Base-by-base conservation (phyloP, 2,113 vertebrate species). In the Amphiprion percula region DNA sequence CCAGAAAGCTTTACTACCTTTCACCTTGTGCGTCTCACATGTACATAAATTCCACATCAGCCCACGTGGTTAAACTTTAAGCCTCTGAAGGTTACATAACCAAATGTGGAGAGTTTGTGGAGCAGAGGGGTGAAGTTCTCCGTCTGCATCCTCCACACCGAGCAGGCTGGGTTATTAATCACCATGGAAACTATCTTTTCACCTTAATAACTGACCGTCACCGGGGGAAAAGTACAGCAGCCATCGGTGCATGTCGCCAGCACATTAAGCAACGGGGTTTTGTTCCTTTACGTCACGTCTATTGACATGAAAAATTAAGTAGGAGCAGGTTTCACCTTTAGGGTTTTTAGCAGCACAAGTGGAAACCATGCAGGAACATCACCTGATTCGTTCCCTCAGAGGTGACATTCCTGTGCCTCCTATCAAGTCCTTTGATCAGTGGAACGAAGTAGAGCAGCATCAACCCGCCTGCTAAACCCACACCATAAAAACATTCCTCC, bases 401-500 rank as follows among this genome's bases (percentile, higher is more conserved):
- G 75, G 72, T 54, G 79, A 85, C 81, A 90, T 90, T 90, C 84
- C 87, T 77, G 59, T 14, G 75, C 68, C 61, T 87, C 49, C 55
- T 16, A 26, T 89, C 74, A 9, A 1, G 47, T 47, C 15, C 75
- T 85, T 84, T 78, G 87, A 90, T 90, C 91, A 67, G 71, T 64
- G 63, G 68, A 75, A 58, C 28, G 26, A 79, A 54, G 75, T 24
- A 44, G 0, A 46, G 73, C 63, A 17, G 55, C 4, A 24, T 10
- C 7, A 74, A 62, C 80, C 80, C 44, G 17, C 90, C 87, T 52
- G 14, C 84, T 90, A 67, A 81, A 71, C 53, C 78, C 83, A 89
- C 87, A 78, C 24, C 76, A 15, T 75, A 53, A 87, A 72, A 88
- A 87, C 90, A 90, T 90, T 88, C 92, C 90, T 82, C 26, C 14